These are phyloP conservation scores for Chiridota heheva DNA, from an alignment of 35 echinoderm and acorn worm genomes.

Conservation along the genomic window DNA sequence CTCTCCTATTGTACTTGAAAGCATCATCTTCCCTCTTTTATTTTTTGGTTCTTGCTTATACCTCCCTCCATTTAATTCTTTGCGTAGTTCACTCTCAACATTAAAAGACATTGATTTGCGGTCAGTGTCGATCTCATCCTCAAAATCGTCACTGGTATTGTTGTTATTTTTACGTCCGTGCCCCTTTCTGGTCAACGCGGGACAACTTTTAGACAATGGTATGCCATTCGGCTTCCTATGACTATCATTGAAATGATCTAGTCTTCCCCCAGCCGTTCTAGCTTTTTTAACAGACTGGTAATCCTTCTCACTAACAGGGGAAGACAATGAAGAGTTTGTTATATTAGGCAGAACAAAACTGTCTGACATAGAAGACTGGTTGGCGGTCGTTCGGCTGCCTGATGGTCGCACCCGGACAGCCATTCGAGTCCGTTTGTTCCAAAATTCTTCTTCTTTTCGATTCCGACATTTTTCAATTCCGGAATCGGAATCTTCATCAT, in stretches of 20 bases:
- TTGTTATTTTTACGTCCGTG: not conserved
- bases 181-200: not conserved
- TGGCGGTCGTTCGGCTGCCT: slow-evolving; percentile 10
- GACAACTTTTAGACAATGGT: slow-evolving; percentile 26
- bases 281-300: slow-evolving; percentile 14
- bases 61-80: slow-evolving; percentile 10
- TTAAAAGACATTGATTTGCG: slow-evolving; percentile 27
- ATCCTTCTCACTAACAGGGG: not conserved
- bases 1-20: no score
- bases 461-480: slow-evolving; percentile 12
- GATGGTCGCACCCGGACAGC: not conserved
- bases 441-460: slow-evolving; percentile 10
- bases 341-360: slow-evolving; percentile 34
- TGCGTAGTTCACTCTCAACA: slow-evolving; percentile 32
- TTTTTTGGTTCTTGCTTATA: slow-evolving; percentile 2
- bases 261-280: slow-evolving; percentile 23
- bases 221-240: slow-evolving; percentile 9
- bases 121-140: slow-evolving; percentile 11
- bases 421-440: slow-evolving; percentile 23
- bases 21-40: not conserved
- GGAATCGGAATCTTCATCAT: slow-evolving; percentile 21
- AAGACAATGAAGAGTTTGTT: not conserved
- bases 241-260: slow-evolving; percentile 20
- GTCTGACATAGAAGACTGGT: slow-evolving; percentile 24
- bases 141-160: slow-evolving; percentile 21